phyloP scores from a whole-genome alignment of 1,140 invertebrate genomes.

The Plutomurus gul region DNA sequence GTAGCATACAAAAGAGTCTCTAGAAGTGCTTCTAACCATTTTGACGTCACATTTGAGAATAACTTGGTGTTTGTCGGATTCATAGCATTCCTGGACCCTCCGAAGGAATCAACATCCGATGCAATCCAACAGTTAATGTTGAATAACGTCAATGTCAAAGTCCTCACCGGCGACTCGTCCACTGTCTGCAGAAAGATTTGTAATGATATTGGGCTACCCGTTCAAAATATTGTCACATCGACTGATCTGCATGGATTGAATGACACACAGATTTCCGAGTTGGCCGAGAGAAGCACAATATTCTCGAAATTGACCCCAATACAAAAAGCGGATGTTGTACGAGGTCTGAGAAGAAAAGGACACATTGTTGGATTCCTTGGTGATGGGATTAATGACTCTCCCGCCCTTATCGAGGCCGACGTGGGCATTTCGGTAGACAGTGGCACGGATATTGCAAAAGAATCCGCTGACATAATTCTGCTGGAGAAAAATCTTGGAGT shows the following conservation, averaged over 20 bases:
- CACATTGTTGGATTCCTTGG: conserved; percentile 53
- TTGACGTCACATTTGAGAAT: neutral
- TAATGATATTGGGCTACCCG: conserved; percentile 24
- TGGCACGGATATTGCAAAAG: conserved; percentile 52
- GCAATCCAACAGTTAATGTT: conserved; percentile 12
- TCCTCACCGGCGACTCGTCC: conserved; percentile 34
- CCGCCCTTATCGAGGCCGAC: conserved; percentile 48
- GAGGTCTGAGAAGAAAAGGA: conserved; percentile 24
- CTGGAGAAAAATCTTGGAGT: conserved; percentile 48
- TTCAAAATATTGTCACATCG: neutral
- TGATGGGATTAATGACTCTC: conserved; percentile 54
- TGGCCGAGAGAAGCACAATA: conserved; percentile 33
- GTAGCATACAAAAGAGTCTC: conserved; percentile 5
- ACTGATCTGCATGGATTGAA: conserved; percentile 5
- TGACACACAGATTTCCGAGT: neutral
- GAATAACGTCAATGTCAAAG: conserved; percentile 37
- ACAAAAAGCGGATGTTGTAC: conserved; percentile 43
- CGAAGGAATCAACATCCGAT: conserved; percentile 9
- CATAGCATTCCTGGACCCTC: conserved; percentile 37
- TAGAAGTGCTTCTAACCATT: neutral
- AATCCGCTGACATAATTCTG: conserved; percentile 53
- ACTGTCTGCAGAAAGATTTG: conserved; percentile 41
- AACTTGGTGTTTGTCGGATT: conserved; percentile 34
- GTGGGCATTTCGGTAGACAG: conserved; percentile 52
- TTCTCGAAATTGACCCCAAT: conserved; percentile 45